Base-by-base conservation (phyloP, 2,113 vertebrate genomes). In the Melospiza melodia region DNA sequence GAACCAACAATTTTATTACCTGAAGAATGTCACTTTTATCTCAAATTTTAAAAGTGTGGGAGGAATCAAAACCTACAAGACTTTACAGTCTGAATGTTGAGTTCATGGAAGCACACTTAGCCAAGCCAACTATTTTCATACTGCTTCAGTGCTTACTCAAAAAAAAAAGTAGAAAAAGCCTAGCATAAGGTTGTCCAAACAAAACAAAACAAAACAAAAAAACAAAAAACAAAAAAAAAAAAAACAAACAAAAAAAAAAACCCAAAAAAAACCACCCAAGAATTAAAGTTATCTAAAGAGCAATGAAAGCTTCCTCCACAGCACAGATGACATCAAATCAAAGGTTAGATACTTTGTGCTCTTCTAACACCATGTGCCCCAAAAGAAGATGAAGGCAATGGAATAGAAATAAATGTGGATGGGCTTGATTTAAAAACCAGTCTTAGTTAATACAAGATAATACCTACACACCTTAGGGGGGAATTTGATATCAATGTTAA, bases 401-500 rank as follows among this genome's bases (percentile, higher is more conserved):
- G 24, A 75, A 44, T 1, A 89, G 37, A 94, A 84, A 73, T 46
- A 84, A 62, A 84, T 13, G 22, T 30, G 44, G 30, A 90, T 44
- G 15, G 18, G 12, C 52, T 72, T n/a, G n/a, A 87, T 49, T 78
- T 57, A 49, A 69, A 91, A 75, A 74, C 4, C 19, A 92, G 68
- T 52, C 33, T 73, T 71, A 76, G 49, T 89, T 90, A 67, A 85
- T 25, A 72, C 11, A 83, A 95, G 39, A 23, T 67, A 68, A 10
- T 46, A 83, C 31, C 51, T 59, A 98, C 99, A 98, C 89, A 99
- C 99, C 94, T 98, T 98, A 69, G 98, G 88, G 62, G 99, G 99
- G 93, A 99, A 98, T 92, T 98, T 98, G 95, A 99, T 98, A 87
- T 99, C 99, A 62, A 99, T 99, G 98, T 99, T 99, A 97, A 99